These are phyloP conservation scores for Eidolon helvum DNA, from an alignment of 2,113 vertebrate genomes.

Conservation along the genomic window DNA sequence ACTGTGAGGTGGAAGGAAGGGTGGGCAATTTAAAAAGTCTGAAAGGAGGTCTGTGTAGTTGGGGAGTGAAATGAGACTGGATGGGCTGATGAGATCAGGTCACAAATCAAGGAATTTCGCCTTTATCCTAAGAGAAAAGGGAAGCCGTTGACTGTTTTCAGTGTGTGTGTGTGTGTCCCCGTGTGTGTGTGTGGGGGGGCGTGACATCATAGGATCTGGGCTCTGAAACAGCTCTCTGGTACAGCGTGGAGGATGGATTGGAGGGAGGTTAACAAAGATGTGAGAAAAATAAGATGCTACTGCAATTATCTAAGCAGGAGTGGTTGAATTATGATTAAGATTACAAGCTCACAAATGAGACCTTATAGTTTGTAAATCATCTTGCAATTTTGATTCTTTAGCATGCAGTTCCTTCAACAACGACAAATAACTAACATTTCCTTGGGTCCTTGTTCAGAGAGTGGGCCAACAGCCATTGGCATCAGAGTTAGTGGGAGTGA, in stretches of 20 bases:
- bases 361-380: background rate
- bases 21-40: background rate
- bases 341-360: background rate
- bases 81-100: background rate
- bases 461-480: background rate
- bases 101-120: background rate
- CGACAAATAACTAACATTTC: background rate
- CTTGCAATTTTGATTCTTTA: background rate
- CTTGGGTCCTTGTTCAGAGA: background rate
- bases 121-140: background rate
- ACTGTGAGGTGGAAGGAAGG: background rate
- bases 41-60: background rate
- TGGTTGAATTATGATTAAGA: background rate
- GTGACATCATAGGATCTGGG: no score
- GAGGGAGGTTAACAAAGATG: background rate
- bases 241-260: background rate
- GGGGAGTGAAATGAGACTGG: background rate
- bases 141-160: background rate
- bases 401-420: background rate
- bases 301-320: background rate
- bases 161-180: accelerated
- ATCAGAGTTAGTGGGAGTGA: background rate
- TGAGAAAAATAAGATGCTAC: background rate
- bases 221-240: background rate
- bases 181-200: background rate